Percentiles rank a stretch among this genome's conserved stretches.
These are phyloP conservation scores for Hypomecis punctinalis DNA, from an alignment of 2,888 invertebrate genomes.

Conservation along the genomic window DNA sequence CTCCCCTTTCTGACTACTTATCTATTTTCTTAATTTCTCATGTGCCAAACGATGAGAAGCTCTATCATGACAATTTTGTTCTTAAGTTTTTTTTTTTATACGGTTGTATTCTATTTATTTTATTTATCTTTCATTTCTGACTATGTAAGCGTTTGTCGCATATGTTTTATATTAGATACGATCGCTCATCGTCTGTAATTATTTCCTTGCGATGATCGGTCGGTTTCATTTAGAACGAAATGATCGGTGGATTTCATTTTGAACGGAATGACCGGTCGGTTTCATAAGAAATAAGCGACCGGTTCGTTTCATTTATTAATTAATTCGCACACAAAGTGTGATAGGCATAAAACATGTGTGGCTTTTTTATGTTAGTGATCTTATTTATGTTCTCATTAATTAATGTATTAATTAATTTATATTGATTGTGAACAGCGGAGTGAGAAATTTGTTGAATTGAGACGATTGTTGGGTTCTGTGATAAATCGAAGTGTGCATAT, in stretches of 20 bases:
- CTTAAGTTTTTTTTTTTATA: slow-evolving; percentile 52
- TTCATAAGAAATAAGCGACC: background rate
- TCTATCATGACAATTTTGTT: slow-evolving; percentile 72
- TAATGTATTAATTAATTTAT: slow-evolving; percentile 47
- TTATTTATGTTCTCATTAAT: slow-evolving; percentile 42
- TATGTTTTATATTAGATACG: slow-evolving; percentile 41
- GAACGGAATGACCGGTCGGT: slow-evolving; percentile 5
- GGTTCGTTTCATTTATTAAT: slow-evolving; percentile 12
- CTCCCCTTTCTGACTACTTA: slow-evolving; percentile 57
- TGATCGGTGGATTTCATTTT: background rate
- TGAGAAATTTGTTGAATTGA: slow-evolving; percentile 42
- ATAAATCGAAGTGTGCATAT: slow-evolving; percentile 59
- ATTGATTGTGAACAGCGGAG: slow-evolving; percentile 55
- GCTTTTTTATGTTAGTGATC: slow-evolving; percentile 39
- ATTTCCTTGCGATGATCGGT: too few species aligned
- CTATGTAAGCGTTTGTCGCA: slow-evolving; percentile 40
- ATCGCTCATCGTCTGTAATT: slow-evolving; percentile 23
- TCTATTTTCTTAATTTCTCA: slow-evolving; percentile 63
- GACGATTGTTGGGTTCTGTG: slow-evolving; percentile 71
- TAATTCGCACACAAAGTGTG: slow-evolving; percentile 20
- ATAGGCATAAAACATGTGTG: slow-evolving; percentile 31
- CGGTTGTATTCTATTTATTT: slow-evolving; percentile 72
- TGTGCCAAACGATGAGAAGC: slow-evolving; percentile 74
- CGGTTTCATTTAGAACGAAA: background rate
- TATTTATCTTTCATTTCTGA: slow-evolving; percentile 58